Base-by-base conservation (phyloP, 2,113 vertebrate species). In the Oplegnathus fasciatus region DNA sequence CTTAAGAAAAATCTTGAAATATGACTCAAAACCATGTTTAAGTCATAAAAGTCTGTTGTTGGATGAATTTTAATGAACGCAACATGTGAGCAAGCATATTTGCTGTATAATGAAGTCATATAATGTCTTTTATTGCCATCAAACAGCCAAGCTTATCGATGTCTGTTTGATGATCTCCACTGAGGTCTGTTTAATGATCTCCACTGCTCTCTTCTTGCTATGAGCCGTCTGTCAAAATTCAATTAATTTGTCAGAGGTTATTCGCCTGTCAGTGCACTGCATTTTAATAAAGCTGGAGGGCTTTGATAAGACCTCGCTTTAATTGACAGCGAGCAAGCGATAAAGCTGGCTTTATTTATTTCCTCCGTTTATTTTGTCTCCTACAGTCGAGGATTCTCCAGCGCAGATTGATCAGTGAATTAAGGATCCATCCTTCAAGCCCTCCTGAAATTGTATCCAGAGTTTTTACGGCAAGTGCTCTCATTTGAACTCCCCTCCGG, bases 161-260 rank as follows among this genome's bases (percentile, higher is more conserved):
- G 79, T 84, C 62, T 66, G 75, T 78, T 64, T 57, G 42, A 67
- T 82, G 68, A 72, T 89, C 80, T 86, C 87, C 83, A 48, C 58
- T 0, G 78, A 81, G 83, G 82, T 60, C 75, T 79, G 42, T 84
- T 86, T 84, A 66, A 78, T 78, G 71, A 82, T 86, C 83, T 84
- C 55, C 5, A 26, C 48, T 40, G 13, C 75, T 61, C 30, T 75
- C 67, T 28, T 73, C 58, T 70, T 54, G 55, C 78, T 78, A 80
- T 69, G 83, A 91, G 80, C 86, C 69, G 83, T 88, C 92, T 84
- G 89, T 95, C 93, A 94, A 93, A 94, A 91, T 93, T 91, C 91
- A 91, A 94, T 95, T 92, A 93, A 91, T 94, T 90, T 93, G 92
- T 92, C 91, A 86, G 73, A 85, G 90, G 87, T 93, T 94, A 94